Percentiles rank a stretch among this genome's conserved stretches.
Evolutionary conservation across 1,140 invertebrate genomes (phyloP).

Genomic region (Drosophila setifemur): DNA sequence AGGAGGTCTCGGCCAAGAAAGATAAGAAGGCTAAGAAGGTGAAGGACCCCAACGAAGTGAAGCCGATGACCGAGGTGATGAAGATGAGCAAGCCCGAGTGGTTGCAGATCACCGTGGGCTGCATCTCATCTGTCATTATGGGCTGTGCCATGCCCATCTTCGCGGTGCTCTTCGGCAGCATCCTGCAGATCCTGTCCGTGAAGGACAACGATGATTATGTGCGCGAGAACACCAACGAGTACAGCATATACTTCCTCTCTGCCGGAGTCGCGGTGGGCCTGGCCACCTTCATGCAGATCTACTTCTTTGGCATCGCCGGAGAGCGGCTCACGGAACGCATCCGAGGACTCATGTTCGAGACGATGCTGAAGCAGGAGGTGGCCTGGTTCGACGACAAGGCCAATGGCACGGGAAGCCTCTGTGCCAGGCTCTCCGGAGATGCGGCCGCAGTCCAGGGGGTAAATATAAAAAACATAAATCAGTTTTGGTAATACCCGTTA

Average conservation of each 20-base stretch:
- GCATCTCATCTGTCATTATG: constrained; percentile 86
- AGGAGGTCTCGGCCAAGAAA: constrained; percentile 17
- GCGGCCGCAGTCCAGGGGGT: constrained; percentile 90
- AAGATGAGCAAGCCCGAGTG: constrained; percentile 89
- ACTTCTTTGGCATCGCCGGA: constrained; percentile 86
- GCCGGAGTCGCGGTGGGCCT: constrained; percentile 86
- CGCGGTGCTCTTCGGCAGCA: constrained; percentile 91
- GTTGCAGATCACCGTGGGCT: constrained; percentile 87
- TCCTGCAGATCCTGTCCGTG: constrained; percentile 85
- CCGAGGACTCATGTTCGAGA: constrained; percentile 85
- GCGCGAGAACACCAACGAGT: constrained; percentile 84
- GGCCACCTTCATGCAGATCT: constrained; percentile 85
- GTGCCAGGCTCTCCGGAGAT: constrained; percentile 88
- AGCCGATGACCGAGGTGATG: constrained; percentile 84
- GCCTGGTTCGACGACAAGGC: constrained; percentile 89
- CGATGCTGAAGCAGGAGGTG: constrained; percentile 88
- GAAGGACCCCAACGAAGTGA: constrained; percentile 52
- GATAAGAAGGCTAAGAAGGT: constrained; percentile 50
- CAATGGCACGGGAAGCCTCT: constrained; percentile 87
- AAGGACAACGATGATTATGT: constrained; percentile 83
- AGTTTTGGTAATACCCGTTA: no score
- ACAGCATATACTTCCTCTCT: constrained; percentile 86
- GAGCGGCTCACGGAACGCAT: constrained; percentile 88
- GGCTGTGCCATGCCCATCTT: constrained; percentile 90
- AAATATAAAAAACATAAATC: no score